A percentile compares a stretch with the other conserved stretches of the same genome.
Evolutionary conservation across 2,888 invertebrate genomes (phyloP).

Genomic region (Orchesellides sinensis): DNA sequence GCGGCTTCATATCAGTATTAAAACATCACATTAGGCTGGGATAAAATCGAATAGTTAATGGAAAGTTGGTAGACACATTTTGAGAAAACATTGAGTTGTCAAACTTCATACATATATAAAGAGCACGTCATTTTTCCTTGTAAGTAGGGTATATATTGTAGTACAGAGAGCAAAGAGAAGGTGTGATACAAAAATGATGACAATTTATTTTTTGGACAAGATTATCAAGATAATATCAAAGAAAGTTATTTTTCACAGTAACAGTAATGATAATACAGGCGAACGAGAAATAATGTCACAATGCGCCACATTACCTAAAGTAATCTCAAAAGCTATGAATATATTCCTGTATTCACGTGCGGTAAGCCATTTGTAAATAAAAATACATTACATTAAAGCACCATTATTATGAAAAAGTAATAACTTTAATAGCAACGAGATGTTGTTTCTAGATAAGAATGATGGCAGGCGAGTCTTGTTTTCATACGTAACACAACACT

Average conservation of each 20-base stretch:
- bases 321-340: neutral
- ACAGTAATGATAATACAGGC: too few species aligned
- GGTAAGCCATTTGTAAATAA: conserved; percentile 26
- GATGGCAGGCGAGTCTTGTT: conserved; percentile 9
- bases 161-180: too few species aligned
- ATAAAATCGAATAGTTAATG: too few species aligned
- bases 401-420: conserved; percentile 29
- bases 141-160: too few species aligned
- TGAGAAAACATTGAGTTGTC: too few species aligned
- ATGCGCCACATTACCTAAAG: too few species aligned
- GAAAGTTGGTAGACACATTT: conserved; percentile 27
- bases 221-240: conserved; percentile 10
- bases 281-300: too few species aligned
- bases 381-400: conserved; percentile 19
- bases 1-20: too few species aligned
- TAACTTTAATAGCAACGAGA: conserved; percentile 35
- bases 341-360: neutral
- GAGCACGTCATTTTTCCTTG: neutral
- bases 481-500: neutral
- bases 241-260: neutral
- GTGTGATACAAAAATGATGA: conserved; percentile 18
- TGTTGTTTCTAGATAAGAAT: conserved; percentile 18
- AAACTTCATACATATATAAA: too few species aligned
- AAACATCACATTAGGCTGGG: too few species aligned
- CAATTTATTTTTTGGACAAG: conserved; percentile 39